Conservation (phyloP, 1,140 invertebrate species). For the Bombus consobrinus region DNA sequence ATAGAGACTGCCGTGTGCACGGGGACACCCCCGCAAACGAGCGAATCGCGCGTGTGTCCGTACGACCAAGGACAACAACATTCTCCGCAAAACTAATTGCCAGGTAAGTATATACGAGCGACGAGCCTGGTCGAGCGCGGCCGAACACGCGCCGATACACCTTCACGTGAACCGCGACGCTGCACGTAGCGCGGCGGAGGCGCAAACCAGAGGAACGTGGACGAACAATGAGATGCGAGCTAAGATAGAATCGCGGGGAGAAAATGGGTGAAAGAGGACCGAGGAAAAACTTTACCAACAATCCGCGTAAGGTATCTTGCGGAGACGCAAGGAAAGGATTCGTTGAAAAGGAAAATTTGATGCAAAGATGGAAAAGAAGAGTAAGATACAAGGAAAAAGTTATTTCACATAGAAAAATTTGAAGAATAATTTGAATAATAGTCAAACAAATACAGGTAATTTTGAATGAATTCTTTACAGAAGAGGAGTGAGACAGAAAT, state of each 20-base stretch:
- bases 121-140: conserved; percentile 45
- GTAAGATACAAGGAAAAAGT: too few relatives aligned
- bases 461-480: background rate
- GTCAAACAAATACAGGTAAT: background rate
- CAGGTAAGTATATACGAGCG: conserved; percentile 78
- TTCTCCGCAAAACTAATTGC: conserved; percentile 81
- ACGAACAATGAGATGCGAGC: conserved; percentile 39
- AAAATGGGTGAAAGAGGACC: background rate
- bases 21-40: conserved; percentile 68
- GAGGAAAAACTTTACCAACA: background rate
- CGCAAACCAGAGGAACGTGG: conserved; percentile 16
- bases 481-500: too few relatives aligned
- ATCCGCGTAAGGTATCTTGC: background rate
- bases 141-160: conserved; percentile 48
- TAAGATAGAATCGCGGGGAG: conserved; percentile 22
- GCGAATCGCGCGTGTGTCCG: conserved; percentile 65
- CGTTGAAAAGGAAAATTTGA: background rate
- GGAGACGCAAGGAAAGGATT: background rate
- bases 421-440: background rate
- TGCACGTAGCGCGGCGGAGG: background rate
- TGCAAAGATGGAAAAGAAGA: too few relatives aligned
- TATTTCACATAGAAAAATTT: too few relatives aligned
- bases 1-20: conserved; percentile 35
- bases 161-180: conserved; percentile 28
- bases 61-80: conserved; percentile 80